Evolutionary conservation across 2,113 vertebrate genomes (phyloP), one percentile per base, ranked within the genome.

Genomic region (Stomatorhinus ivindoensis): DNA sequence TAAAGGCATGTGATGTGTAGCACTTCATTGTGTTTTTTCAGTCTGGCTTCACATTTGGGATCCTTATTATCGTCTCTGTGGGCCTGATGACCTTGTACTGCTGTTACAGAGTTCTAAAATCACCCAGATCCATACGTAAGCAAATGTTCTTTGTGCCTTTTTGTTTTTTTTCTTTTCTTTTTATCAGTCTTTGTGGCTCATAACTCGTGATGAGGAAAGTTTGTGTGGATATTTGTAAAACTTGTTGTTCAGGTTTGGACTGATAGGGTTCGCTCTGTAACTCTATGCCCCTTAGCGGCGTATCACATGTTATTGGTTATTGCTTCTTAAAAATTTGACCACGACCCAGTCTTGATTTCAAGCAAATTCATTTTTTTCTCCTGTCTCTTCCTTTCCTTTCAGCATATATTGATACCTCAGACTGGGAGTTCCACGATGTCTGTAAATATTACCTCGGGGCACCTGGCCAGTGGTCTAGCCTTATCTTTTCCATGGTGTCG

Each of bases 401-500:
- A 99, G 98, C 95, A 42, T 95, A 92, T 42, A 51, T 93, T 51
- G 97, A 98, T 93, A 97, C 97, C 0, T 96, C 96, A 27, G 95
- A 95, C 91, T 99, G 98, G 98, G 98, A 99, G 90, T 99, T 98
- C 90, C 97, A 98, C 76, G 98, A 99, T 89, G 98, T 99, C 89
- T 99, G 98, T 93, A 96, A 94, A 92, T 94, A 97, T 93, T 99
- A 99, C 93, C 99, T 99, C 93, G 98, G 98, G 48, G 95, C 96
- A 42, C 96, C 97, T 91, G 98, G 98, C 73, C 97, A 97, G 13
- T 98, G 98, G 98, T 98, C 97, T 24, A 98, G 98, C 91, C 95
- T 99, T 50, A 35, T 99, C 3, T 99, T 99, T 94, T 99, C 98
- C 39, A 92, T 98, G 96, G 95, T 99, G 89, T 99, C 98, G 0